Evolutionary conservation across 2,797 vertebrate species (phyloP).

Genomic region (Neopelma chrysocephalum): DNA sequence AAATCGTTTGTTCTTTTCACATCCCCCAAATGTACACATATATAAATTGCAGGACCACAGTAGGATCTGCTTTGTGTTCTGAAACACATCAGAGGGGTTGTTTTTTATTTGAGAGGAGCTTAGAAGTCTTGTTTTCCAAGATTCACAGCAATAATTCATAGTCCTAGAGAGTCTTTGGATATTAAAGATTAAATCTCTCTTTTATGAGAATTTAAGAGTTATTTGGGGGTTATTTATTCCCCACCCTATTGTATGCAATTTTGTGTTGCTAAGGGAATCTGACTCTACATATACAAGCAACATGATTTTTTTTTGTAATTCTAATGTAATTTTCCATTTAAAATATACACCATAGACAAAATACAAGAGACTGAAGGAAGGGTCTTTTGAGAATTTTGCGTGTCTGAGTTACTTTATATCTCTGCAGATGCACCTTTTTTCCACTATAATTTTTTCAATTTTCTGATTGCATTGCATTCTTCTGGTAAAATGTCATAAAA

Average conservation of each 20-base stretch:
- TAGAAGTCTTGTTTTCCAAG: not conserved
- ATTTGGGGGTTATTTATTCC: not conserved
- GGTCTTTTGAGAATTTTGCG: not conserved
- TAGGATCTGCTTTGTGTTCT: not conserved
- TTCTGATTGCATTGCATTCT: not conserved
- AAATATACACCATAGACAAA: not conserved
- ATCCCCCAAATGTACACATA: not conserved
- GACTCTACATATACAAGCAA: not conserved
- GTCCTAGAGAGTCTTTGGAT: not conserved
- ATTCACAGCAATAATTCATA: not conserved
- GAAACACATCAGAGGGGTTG: not conserved
- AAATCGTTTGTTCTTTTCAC: not conserved
- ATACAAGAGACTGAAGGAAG: not conserved
- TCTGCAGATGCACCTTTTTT: not conserved
- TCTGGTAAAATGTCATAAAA: not conserved
- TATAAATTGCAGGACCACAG: not conserved
- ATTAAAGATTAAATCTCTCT: conserved; percentile 23
- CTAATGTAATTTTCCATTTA: not conserved
- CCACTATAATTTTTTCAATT: not conserved
- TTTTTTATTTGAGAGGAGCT: not conserved
- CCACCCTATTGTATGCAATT: not conserved
- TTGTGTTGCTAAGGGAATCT: not conserved
- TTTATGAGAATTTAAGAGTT: conserved; percentile 17
- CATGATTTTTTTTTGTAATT: not conserved
- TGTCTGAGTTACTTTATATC: not conserved